Evolutionary conservation across 2,113 vertebrate genomes (phyloP).

Genomic region (Prunella fulvescens): DNA sequence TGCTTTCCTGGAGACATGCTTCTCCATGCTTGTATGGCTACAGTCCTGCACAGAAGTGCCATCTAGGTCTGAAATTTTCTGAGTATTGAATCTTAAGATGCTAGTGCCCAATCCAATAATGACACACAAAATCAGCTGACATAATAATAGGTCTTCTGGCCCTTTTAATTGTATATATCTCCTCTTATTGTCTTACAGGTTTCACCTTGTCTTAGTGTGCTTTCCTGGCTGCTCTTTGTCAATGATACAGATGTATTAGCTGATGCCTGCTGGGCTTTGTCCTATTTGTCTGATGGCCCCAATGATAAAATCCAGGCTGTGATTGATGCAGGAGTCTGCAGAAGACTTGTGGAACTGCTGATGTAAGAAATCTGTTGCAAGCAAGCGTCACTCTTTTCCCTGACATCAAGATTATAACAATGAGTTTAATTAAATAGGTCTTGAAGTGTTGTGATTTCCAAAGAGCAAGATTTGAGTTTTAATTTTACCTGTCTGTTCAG

Average conservation of each 20-base stretch:
- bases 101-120: not conserved
- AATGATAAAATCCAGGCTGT: slow-evolving; percentile 99
- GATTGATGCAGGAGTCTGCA: slow-evolving; percentile 96
- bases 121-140: not conserved
- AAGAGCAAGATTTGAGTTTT: not conserved
- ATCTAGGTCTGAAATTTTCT: not conserved
- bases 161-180: not conserved
- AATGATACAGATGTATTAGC: slow-evolving; percentile 95
- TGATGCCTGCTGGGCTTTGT: slow-evolving; percentile 97
- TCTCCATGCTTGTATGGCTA: not conserved
- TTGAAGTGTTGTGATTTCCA: not conserved
- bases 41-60: not conserved
- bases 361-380: slow-evolving; percentile 79
- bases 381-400: not conserved
- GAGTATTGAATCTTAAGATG: not conserved
- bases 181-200: slow-evolving; percentile 76
- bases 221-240: slow-evolving; percentile 96
- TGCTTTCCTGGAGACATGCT: not conserved
- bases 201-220: slow-evolving; percentile 93
- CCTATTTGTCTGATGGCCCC: slow-evolving; percentile 95
- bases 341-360: slow-evolving; percentile 93
- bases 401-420: not conserved
- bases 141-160: not conserved
- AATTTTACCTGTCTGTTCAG: not conserved
- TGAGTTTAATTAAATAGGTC: not conserved